These are phyloP conservation scores for Lontra canadensis DNA, from an alignment of 2,113 vertebrate genomes.

Conservation along the genomic window DNA sequence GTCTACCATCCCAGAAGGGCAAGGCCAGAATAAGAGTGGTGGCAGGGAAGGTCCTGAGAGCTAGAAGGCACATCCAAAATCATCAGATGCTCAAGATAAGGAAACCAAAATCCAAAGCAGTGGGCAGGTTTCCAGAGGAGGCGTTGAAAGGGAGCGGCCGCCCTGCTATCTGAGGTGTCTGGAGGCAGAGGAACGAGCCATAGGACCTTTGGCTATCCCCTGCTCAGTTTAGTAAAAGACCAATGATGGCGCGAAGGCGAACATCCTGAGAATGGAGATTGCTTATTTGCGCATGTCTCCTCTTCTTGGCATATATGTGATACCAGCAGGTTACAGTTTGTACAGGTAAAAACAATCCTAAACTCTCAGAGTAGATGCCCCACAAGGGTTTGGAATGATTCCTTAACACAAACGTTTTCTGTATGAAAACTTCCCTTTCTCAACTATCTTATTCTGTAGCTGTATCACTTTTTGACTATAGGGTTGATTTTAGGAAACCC, in stretches of 20 bases:
- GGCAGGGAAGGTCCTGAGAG: not conserved
- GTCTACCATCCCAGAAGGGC: not conserved
- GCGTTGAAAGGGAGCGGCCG: fast-evolving
- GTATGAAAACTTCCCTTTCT: not conserved
- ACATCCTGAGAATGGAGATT: not conserved
- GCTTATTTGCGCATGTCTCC: not conserved
- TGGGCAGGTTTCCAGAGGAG: not conserved
- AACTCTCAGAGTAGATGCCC: not conserved
- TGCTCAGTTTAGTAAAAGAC: not conserved
- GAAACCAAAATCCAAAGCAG: not conserved
- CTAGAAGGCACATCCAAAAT: not conserved
- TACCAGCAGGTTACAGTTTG: constrained; percentile 21
- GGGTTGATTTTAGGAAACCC: not conserved
- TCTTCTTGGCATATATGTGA: not conserved
- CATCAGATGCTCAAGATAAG: not conserved
- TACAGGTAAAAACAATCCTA: not conserved
- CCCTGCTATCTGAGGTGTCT: not conserved
- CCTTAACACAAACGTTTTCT: not conserved
- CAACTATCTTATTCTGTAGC: not conserved
- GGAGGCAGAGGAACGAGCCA: not conserved
- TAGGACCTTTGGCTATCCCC: not conserved
- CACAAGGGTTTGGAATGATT: not conserved
- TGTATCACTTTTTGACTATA: not conserved
- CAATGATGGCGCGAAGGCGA: not conserved
- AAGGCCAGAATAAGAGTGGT: not conserved